Evolutionary conservation across 2,113 vertebrate species (phyloP), one percentile per base, ranked within the genome.

Genomic region (Marmota monax): DNA sequence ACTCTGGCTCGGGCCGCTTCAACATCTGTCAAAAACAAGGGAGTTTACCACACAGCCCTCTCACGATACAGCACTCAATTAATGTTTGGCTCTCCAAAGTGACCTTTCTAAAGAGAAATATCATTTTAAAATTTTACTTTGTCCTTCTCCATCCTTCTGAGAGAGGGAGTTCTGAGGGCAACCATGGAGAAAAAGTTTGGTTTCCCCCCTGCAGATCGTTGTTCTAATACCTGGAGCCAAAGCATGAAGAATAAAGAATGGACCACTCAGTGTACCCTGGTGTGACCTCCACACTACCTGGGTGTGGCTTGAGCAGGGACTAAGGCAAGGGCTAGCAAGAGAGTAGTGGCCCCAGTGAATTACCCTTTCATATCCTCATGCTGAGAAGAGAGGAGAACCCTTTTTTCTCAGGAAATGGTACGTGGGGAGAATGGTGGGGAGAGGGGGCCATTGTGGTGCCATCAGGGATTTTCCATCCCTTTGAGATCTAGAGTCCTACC

Each of bases 1-100:
- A 94, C 77, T 77, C 93, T 96, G 96, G 96, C 98, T 98, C 95
- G 22, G 85, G 90, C 95, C 93, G 94, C 96, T 94, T 96, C 82
- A 96, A 97, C 98, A 98, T 96, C 98, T 98, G 76, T 98, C 94
- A 95, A 90, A 88, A 97, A 98, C 96, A 98, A 95, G 91, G 97
- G 98, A 97, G 97, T 96, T 98, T 95, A 97, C 97, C 98, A 95
- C 96, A 97, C 96, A 97, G 93, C 88, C 84, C 96, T 98, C 96
- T 84, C 76, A 95, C 94, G 89, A 91, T 85, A 76, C 94, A 45
- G 85, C 73, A 87, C 69, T 93, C 94, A 97, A 82, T 94, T 97
- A 98, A 96, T 72, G 89, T 96, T 97, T 97, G 97, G 96, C 94
- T 98, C 95, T 87, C 91, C 94, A 82, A 63, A 95, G 72, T 10